These are phyloP conservation scores for Nyleta sp. DNA, from an alignment of 2,888 invertebrate species.

Conservation along the genomic window DNA sequence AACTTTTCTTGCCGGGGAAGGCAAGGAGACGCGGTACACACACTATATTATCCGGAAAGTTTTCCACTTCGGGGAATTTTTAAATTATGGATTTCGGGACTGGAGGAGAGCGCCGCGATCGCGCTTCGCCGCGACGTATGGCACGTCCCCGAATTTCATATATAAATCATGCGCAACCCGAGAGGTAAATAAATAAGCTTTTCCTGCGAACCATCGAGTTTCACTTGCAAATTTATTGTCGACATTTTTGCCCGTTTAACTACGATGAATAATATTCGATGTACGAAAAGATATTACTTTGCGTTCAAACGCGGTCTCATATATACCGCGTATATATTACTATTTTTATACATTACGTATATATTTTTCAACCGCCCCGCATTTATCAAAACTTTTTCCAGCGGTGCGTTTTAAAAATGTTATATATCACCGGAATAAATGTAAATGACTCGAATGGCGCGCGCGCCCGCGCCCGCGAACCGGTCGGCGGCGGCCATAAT, in stretches of 20 bases:
- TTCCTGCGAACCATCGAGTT: constrained; percentile 67
- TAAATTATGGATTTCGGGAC: constrained; percentile 80
- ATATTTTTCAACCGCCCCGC: constrained; percentile 53
- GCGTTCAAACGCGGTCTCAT: constrained; percentile 60
- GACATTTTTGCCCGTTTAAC: constrained; percentile 67
- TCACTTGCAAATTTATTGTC: constrained; percentile 67
- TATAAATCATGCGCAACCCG: constrained; percentile 67
- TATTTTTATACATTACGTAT: constrained; percentile 64
- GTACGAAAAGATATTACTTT: constrained; percentile 65
- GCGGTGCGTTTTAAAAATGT: constrained; percentile 46
- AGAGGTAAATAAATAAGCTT: constrained; percentile 68
- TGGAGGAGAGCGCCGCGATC: constrained; percentile 67
- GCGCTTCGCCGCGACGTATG: constrained; percentile 68
- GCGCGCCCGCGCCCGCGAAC: not conserved
- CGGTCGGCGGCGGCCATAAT: too few relatives aligned
- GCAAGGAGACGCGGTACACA: constrained; percentile 68
- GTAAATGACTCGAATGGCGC: constrained; percentile 45
- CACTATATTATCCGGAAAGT: constrained; percentile 78
- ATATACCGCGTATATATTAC: constrained; percentile 47
- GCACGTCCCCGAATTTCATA: constrained; percentile 67
- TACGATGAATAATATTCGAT: constrained; percentile 67
- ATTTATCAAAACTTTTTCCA: constrained; percentile 63
- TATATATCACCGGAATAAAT: constrained; percentile 56
- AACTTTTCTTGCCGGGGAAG: constrained; percentile 72
- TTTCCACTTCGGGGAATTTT: constrained; percentile 79